A percentile compares a stretch with the other conserved stretches of the same genome.
Conservation (phyloP, 2,888 invertebrate species). For the Isoperla grammatica region DNA sequence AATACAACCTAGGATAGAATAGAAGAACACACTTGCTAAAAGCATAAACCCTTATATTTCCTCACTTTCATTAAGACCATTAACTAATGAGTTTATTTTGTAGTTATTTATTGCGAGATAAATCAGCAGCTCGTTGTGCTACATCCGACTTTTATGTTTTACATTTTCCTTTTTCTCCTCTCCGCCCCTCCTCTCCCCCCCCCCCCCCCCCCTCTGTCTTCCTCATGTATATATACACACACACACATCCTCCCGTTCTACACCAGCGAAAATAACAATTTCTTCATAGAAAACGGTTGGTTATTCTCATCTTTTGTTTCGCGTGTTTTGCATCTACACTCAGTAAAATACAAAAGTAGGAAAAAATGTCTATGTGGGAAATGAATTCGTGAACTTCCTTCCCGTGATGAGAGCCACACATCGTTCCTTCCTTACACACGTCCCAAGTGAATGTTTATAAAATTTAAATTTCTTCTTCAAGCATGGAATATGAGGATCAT, state of each 20-base stretch:
- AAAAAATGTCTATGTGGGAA: neutral
- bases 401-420: constrained; percentile 1
- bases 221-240: too few relatives aligned
- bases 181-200: neutral
- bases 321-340: too few relatives aligned
- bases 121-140: neutral
- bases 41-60: too few relatives aligned
- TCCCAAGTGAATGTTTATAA: constrained; percentile 10
- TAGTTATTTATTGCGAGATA: too few relatives aligned
- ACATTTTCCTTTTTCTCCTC: neutral
- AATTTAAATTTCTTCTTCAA: constrained; percentile 21
- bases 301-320: constrained; percentile 7
- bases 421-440: constrained; percentile 13
- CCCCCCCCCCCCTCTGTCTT: neutral
- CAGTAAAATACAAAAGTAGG: too few relatives aligned
- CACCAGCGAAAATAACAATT: neutral
- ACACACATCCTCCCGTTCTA: neutral
- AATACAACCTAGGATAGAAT: too few relatives aligned
- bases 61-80: too few relatives aligned
- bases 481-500: constrained; percentile 2
- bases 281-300: neutral
- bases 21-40: too few relatives aligned
- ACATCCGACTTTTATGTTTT: neutral
- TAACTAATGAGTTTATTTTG: too few relatives aligned
- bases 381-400: constrained; percentile 16